Conservation (phyloP, 2,113 vertebrate genomes). For the Callipepla californica region DNA sequence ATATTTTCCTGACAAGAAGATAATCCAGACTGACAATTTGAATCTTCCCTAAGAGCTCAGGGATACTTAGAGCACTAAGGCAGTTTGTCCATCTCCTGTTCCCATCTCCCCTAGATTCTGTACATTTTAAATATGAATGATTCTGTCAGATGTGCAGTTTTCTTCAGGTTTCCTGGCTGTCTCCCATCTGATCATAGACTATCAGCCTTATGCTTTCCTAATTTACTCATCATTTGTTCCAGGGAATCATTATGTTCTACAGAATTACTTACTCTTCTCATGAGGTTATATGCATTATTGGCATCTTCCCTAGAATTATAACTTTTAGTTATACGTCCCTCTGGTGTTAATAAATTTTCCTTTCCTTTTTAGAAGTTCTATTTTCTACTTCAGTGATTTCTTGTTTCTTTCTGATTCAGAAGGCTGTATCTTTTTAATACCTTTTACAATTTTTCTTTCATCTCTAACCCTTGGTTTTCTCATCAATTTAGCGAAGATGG, state of each 20-base stretch:
- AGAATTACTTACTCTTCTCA: neutral
- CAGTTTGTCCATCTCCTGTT: neutral
- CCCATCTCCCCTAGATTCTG: neutral
- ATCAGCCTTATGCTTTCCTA: neutral
- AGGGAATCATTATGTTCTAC: neutral
- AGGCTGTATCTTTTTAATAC: conserved; percentile 21
- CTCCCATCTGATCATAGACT: neutral
- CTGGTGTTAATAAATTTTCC: neutral
- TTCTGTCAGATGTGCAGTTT: neutral
- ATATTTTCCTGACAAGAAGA: neutral
- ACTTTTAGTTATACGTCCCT: neutral
- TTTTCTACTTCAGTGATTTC: conserved; percentile 44
- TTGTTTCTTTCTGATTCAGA: conserved; percentile 28
- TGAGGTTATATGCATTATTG: neutral
- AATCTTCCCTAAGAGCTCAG: neutral
- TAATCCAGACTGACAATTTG: neutral
- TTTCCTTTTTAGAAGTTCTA: neutral
- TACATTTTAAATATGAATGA: neutral
- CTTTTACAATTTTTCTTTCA: conserved; percentile 1
- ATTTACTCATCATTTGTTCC: neutral
- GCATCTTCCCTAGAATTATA: neutral
- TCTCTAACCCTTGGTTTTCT: conserved; percentile 1
- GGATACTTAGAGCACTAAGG: neutral
- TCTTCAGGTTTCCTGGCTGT: neutral
- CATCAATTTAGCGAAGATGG: neutral